Percentiles rank a stretch among this genome's conserved stretches.
Conservation (phyloP, 2,797 vertebrate genomes). For the Gallinago nigripennis region DNA sequence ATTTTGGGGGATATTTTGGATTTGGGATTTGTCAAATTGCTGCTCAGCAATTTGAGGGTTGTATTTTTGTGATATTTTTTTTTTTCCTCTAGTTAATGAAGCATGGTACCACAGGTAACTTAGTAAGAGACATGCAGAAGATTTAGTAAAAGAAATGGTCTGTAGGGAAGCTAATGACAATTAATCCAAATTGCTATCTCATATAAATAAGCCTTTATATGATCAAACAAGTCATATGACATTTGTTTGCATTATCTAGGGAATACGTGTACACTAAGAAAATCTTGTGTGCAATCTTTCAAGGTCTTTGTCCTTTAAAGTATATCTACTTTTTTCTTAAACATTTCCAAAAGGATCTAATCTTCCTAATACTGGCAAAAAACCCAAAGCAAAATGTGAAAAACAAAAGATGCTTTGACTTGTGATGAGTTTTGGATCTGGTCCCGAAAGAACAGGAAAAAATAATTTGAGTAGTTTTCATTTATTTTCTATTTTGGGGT, state of each 20-base stretch:
- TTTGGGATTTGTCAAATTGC: slow-evolving; percentile 12
- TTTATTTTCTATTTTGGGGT: slow-evolving; percentile 4
- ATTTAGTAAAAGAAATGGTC: neutral
- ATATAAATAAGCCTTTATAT: neutral
- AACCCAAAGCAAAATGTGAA: neutral
- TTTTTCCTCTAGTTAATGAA: neutral
- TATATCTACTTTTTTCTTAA: neutral
- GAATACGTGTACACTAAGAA: neutral
- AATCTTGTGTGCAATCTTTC: neutral
- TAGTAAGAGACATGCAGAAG: neutral
- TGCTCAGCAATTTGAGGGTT: neutral
- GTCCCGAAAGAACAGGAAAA: neutral
- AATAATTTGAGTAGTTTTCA: neutral
- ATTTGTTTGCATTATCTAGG: neutral
- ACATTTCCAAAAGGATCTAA: neutral
- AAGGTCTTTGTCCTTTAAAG: neutral
- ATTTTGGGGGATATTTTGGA: neutral
- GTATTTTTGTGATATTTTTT: neutral
- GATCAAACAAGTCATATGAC: neutral
- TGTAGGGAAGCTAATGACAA: neutral
- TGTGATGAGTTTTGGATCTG: neutral
- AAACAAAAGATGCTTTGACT: neutral
- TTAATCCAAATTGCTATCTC: neutral
- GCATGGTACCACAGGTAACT: neutral
- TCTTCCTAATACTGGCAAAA: neutral